Evolutionary conservation across 2,113 vertebrate genomes (phyloP).

Genomic region (Coregonus clupeaformis): DNA sequence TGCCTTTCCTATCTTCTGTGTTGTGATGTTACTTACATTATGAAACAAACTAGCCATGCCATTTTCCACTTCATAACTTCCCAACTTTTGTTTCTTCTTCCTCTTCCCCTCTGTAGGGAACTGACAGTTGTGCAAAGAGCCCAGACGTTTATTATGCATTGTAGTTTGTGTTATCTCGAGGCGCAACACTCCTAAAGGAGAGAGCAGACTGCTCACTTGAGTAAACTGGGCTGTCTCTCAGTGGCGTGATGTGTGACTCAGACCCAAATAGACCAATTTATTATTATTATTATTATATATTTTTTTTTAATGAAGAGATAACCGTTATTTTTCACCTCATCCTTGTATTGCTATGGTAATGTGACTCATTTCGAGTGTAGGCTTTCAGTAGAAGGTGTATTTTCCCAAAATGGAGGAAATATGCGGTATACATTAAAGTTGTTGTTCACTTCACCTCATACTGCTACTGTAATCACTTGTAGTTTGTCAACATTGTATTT

Average conservation of each 20-base stretch:
- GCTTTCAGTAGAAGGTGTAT: background rate
- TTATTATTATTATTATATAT: too few species aligned
- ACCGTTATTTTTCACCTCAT: too few species aligned
- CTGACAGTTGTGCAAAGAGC: slow-evolving; percentile 44
- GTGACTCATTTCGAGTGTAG: background rate
- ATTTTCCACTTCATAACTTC: slow-evolving; percentile 44
- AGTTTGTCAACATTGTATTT: background rate
- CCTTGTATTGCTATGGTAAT: too few species aligned
- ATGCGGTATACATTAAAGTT: background rate
- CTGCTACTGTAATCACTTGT: background rate
- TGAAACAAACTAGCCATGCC: slow-evolving; percentile 30
- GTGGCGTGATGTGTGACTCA: background rate
- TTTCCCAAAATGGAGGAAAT: background rate
- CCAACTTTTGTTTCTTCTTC: slow-evolving; percentile 30
- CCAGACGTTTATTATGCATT: slow-evolving; percentile 37
- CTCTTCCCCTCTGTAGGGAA: slow-evolving; percentile 8
- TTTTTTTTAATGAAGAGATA: too few species aligned
- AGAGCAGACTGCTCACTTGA: background rate
- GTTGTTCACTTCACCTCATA: background rate
- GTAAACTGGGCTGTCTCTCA: background rate
- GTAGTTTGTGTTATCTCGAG: background rate
- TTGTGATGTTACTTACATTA: slow-evolving; percentile 4
- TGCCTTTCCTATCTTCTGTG: background rate
- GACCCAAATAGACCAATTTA: too few species aligned
- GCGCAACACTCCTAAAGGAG: background rate